phyloP scores from a whole-genome alignment of 2,888 invertebrate genomes.

The Macaria liturata region DNA sequence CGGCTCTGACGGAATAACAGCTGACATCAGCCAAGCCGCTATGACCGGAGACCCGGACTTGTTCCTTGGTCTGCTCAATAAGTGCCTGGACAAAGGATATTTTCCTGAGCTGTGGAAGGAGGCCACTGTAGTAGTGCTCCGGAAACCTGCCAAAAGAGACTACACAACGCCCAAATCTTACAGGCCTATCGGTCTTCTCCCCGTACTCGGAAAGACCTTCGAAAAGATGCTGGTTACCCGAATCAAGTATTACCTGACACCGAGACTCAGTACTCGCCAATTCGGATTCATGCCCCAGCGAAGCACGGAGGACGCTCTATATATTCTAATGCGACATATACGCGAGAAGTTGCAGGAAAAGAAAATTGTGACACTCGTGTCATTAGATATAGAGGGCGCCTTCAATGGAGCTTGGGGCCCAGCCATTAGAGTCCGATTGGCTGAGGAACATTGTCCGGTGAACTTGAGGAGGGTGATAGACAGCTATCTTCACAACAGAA shows the following conservation, averaged over 20 bases:
- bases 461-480: too few species aligned
- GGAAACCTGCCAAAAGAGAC: too few species aligned
- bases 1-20: conserved; percentile 12
- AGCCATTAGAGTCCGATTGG: too few species aligned
- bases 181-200: conserved; percentile 8
- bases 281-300: conserved; percentile 33
- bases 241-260: conserved; percentile 22
- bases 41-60: not conserved
- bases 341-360: conserved; percentile 9
- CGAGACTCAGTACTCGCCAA: conserved; percentile 19
- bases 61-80: not conserved
- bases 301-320: conserved; percentile 32
- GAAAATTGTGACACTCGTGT: conserved; percentile 22
- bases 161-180: too few species aligned
- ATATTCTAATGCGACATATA: conserved; percentile 16
- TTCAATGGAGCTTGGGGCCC: conserved; percentile 28
- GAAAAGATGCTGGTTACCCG: conserved; percentile 28
- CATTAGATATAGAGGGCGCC: conserved; percentile 39
- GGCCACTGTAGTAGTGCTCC: too few species aligned
- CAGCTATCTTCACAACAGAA: too few species aligned
- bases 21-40: conserved; percentile 11
- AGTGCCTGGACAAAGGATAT: not conserved
- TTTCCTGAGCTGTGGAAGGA: too few species aligned
- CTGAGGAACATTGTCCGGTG: too few species aligned
- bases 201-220: conserved; percentile 15